A percentile compares a stretch with the other conserved stretches of the same genome.
phyloP scores from a whole-genome alignment of 2,113 vertebrate species.

The Lethenteron camtschaticum region DNA sequence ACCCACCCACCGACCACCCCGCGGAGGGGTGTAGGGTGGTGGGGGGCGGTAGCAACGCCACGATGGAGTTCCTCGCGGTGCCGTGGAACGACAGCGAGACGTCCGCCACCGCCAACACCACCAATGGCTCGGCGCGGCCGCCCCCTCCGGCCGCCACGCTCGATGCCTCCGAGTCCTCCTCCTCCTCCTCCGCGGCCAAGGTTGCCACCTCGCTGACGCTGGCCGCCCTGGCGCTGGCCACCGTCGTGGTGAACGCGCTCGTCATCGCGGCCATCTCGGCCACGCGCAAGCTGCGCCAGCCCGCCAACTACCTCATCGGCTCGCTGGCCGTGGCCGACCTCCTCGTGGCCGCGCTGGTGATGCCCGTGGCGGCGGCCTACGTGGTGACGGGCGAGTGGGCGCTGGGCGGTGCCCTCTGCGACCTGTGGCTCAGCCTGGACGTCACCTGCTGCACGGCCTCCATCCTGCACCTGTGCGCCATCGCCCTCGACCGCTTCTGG shows the following conservation, averaged over 20 bases:
- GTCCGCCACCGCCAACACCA: too few species aligned
- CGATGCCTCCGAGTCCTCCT: too few species aligned
- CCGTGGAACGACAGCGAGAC: too few species aligned
- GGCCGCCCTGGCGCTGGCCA: not conserved
- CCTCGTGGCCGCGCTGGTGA: not conserved
- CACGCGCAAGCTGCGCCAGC: conserved; percentile 6
- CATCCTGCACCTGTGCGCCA: conserved; percentile 4
- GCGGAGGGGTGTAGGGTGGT: too few species aligned
- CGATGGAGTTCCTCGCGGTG: too few species aligned
- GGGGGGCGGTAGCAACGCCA: too few species aligned
- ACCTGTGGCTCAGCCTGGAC: conserved; percentile 1
- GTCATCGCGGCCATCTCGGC: conserved; percentile 3
- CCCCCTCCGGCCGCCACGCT: too few species aligned
- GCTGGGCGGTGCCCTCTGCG: not conserved
- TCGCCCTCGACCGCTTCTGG: conserved; percentile 3
- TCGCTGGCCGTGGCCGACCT: not conserved
- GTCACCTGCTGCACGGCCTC: conserved; percentile 1
- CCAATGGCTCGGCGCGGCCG: too few species aligned
- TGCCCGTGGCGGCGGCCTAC: not conserved
- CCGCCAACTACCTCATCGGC: conserved; percentile 2
- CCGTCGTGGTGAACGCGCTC: conserved; percentile 1
- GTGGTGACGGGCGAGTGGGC: not conserved
- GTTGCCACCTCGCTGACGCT: not conserved
- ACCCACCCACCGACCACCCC: too few species aligned
- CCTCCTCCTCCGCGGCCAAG: not conserved